Conservation (phyloP, 2,113 vertebrate genomes). For the Centrocercus urophasianus region DNA sequence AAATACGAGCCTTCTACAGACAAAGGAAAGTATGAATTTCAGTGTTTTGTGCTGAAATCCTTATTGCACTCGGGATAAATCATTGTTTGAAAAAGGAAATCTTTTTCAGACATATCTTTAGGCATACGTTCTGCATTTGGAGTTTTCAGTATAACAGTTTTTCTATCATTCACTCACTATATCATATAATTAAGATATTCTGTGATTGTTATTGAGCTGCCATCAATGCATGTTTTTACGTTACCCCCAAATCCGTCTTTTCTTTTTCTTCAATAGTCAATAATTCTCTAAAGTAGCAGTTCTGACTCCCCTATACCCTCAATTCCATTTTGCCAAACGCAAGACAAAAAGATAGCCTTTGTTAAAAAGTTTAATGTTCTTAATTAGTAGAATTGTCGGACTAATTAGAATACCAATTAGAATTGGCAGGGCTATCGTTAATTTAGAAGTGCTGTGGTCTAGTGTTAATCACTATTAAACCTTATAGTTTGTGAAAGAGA, state of each 20-base stretch:
- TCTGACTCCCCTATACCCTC: conserved; percentile 10
- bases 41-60: not conserved
- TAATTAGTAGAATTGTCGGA: conserved; percentile 81
- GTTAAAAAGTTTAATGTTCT: conserved; percentile 84
- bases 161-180: not conserved
- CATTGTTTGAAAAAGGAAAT: not conserved
- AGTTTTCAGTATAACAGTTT: not conserved
- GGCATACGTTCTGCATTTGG: not conserved
- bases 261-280: not conserved
- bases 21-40: not conserved
- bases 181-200: not conserved
- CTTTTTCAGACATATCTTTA: not conserved
- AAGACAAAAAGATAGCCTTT: conserved; percentile 78
- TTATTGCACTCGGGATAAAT: not conserved
- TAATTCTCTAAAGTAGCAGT: not conserved
- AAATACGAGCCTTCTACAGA: not conserved
- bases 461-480: conserved; percentile 81
- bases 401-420: conserved; percentile 84
- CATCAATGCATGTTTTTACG: not conserved
- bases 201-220: not conserved
- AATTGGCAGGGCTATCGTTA: conserved; percentile 80
- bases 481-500: conserved; percentile 78
- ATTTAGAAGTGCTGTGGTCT: conserved; percentile 81
- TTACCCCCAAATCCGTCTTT: not conserved
- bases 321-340: conserved; percentile 75